Conservation (phyloP, 2,113 vertebrate species). For the Spheniscus mendiculus region DNA sequence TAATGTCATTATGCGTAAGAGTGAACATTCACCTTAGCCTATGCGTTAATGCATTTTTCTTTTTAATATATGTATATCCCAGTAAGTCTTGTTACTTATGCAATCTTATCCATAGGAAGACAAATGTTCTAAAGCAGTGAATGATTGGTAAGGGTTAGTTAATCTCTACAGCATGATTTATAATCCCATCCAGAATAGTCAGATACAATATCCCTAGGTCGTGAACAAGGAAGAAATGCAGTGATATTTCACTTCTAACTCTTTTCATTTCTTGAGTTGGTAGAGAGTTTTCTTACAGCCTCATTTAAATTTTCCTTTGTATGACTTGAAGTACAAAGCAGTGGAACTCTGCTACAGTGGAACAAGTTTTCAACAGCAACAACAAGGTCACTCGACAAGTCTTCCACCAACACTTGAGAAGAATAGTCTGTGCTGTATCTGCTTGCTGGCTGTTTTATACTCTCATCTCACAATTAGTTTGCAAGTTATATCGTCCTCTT, state of each 20-base stretch:
- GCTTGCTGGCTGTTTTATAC: background rate
- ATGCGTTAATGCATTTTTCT: conserved; percentile 49
- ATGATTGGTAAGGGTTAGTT: conserved; percentile 49
- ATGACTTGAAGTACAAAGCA: background rate
- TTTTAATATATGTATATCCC: conserved; percentile 49
- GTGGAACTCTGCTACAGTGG: background rate
- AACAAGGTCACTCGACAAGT: background rate
- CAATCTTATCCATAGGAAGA: conserved; percentile 53
- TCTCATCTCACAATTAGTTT: background rate
- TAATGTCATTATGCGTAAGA: conserved; percentile 63
- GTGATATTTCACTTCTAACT: conserved; percentile 37
- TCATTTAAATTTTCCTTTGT: background rate
- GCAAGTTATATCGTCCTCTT: background rate
- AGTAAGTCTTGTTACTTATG: conserved; percentile 61
- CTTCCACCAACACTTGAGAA: background rate
- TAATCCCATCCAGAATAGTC: conserved; percentile 34
- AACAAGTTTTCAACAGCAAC: background rate
- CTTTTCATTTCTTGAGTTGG: background rate
- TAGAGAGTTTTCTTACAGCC: background rate
- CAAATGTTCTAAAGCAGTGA: conserved; percentile 50
- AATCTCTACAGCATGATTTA: conserved; percentile 68
- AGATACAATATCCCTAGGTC: conserved; percentile 9
- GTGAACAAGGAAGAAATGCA: background rate
- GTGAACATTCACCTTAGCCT: conserved; percentile 54
- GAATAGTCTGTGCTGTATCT: background rate